These are phyloP conservation scores for Hymenopus coronatus DNA, from an alignment of 2,888 invertebrate species.

Conservation along the genomic window DNA sequence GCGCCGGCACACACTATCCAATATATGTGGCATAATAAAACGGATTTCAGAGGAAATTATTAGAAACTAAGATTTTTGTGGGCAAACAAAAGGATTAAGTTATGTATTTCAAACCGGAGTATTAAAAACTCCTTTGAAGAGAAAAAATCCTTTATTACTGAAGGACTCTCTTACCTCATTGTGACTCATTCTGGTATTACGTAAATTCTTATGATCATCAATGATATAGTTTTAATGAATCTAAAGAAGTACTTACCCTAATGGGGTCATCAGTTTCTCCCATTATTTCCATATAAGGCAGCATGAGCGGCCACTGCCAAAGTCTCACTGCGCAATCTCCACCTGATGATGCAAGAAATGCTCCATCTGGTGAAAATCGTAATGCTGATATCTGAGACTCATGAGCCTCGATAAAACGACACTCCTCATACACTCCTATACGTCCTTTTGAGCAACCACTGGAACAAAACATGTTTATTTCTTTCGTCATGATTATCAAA, in stretches of 20 bases:
- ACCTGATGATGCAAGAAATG: constrained; percentile 21
- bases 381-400: background rate
- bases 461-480: background rate
- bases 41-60: no score
- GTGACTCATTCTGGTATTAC: no score
- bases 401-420: constrained; percentile 9
- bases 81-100: no score
- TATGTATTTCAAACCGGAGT: no score
- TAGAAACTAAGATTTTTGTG: no score
- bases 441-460: constrained; percentile 3
- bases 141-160: no score
- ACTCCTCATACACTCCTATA: background rate
- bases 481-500: background rate
- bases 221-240: no score
- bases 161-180: no score
- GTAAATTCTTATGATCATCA: no score
- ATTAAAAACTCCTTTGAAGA: no score
- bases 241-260: background rate
- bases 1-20: no score
- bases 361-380: constrained; percentile 15
- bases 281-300: constrained; percentile 10
- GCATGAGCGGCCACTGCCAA: constrained; percentile 4
- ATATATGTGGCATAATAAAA: no score
- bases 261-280: background rate
- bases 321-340: constrained; percentile 10